Evolutionary conservation across 2,888 invertebrate species (phyloP).

Genomic region (Lepidonotus clava): DNA sequence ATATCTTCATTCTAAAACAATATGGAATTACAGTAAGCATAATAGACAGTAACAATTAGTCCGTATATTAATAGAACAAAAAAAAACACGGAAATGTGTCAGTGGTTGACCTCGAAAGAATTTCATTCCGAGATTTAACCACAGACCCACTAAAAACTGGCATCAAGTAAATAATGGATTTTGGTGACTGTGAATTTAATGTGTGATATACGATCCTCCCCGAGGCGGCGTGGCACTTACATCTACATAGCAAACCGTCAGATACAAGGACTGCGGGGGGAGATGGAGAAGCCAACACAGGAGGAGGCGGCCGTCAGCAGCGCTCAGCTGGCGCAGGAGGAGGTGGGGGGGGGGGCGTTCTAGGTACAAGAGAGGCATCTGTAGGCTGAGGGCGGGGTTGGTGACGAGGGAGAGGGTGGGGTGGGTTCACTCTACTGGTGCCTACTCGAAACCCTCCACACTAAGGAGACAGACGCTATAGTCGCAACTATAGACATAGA

Average conservation of each 20-base stretch:
- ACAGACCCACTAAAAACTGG: background rate
- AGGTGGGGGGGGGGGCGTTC: background rate
- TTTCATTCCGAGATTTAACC: slow-evolving; percentile 10
- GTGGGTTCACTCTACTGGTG: no score
- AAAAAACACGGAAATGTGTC: slow-evolving; percentile 1
- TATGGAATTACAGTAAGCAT: no score
- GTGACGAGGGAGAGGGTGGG: no score
- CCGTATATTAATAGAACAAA: no score
- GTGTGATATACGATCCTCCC: slow-evolving; percentile 22
- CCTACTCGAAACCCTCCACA: no score
- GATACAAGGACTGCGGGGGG: background rate
- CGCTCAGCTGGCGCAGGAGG: background rate
- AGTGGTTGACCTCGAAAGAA: slow-evolving; percentile 13
- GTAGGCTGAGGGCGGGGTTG: no score
- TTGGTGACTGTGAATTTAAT: slow-evolving; percentile 34
- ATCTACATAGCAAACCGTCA: background rate
- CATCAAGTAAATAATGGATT: slow-evolving; percentile 15
- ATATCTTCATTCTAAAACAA: no score
- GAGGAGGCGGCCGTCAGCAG: background rate
- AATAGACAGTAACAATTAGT: no score
- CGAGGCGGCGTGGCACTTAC: slow-evolving; percentile 11
- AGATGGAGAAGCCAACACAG: no score
- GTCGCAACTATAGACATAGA: background rate
- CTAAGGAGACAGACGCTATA: no score
- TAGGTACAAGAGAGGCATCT: background rate